Evolutionary conservation across 64 coral and sea anemone species (phyloP), one percentile per base, ranked within the genome.

Genomic region (Actinia tenebrosa): DNA sequence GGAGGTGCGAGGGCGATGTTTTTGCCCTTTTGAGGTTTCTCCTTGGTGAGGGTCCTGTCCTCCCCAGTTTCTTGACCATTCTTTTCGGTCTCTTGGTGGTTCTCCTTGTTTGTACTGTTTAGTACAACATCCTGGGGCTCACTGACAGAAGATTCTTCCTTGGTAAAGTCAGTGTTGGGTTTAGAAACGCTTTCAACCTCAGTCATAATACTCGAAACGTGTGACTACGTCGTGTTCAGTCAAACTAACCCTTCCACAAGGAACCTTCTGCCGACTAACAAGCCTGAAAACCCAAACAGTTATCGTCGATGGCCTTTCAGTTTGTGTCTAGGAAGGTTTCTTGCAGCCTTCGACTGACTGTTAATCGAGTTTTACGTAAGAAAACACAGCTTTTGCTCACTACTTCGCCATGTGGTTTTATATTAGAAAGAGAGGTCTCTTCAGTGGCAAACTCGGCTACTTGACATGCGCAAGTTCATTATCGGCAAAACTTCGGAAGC

Each of bases 161-260:
- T 91, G 16, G 83, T 64, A 9, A 85, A 85, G 83, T 85, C 83
- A 85, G 83, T 61, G 15, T 61, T 46, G 15, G 83, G 19, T 85
- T 85, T 85, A 91, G 90, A 75, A 54, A 87, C 78, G 78, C 77
- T 91, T 83, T 91, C 85, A 26, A 91, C 90, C 61, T 91, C 90
- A 91, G 90, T 91, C 90, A 91, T 91, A 91, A 91, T 91, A 91
- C 86, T 88, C 82, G 50, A 26, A 91, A 91, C 90, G 90, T 91
- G 90, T 91, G 79, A 82, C 53, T 87, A 54, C 77, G 90, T 82
- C 61, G 77, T 82, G 77, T 87, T 85, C 83, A 91, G 63, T 91
- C 85, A 91, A 91, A 83, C 90, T 87, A 83, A 85, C 83, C 83
- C 83, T 91, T 91, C 85, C 85, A 66, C 85, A 87, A 91, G 90